Base-by-base conservation (phyloP, 2,797 vertebrate species). In the Novumbra hubbsi region DNA sequence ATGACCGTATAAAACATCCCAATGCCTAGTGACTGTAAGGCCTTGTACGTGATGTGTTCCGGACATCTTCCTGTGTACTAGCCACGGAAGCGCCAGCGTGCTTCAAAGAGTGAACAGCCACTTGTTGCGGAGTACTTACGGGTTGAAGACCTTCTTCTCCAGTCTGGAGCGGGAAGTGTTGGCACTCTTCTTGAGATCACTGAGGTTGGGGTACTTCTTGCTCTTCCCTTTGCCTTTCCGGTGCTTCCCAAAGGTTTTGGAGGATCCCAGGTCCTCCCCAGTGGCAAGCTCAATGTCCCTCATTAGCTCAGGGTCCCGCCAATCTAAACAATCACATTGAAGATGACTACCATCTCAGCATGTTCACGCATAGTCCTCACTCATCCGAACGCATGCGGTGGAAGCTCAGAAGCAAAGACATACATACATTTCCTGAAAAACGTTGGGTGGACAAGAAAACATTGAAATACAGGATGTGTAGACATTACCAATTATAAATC, bases 61-160 rank as follows among this genome's bases (percentile, higher is more conserved):
- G 27, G 14, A 14, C 15, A 11, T 16, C 8, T 8, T 27, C 34
- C 11, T 12, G 4, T 45, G 21, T 49, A 24, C 55, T 27, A 21
- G 3, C 21, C 24, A 12, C 55, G 4, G 41, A 14, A 14, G 16
- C 55, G 11, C 55, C 21, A 24, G 7, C 14, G 55, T 6, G 27
- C 48, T 21, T 45, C 2, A 69, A 2, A 74, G 8, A 55, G 9
- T 2, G 5, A 16, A 2, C 27, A 0, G 63, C 6, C 63, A 64
- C 63, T 16, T 64, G 15, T 64, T 28, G 5, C 30, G 19, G 69
- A 24, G 34, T 17, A 84, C 96, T 83, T 93, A 99, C 96, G 96
- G 97, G 87, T 96, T 94, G 38, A 99, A 97, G 72, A 99, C 93
- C 76, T 96, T 98, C 75, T 89, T 99, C 85, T 95, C 93, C 2